Base-by-base conservation (phyloP, 2,888 invertebrate genomes). In the Tetheella fluctuosa region DNA sequence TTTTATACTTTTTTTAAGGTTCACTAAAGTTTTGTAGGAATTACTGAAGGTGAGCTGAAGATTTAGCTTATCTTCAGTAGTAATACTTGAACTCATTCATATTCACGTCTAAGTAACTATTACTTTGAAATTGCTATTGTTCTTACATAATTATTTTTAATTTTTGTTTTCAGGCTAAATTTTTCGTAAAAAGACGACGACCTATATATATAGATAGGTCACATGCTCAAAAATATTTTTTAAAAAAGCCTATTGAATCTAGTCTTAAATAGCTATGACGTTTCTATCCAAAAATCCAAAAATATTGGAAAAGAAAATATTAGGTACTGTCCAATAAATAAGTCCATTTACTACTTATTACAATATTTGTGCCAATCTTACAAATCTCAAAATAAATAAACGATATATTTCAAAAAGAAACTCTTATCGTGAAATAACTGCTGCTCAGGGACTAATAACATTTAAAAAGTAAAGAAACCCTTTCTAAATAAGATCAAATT, bases 391-490 rank as follows among this genome's bases (percentile, higher is more conserved):
- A 37, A 48, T 57, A 61, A 60, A 23, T 52, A 57, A 25, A 52
- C 59, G 39, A 57, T 20, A 57, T 55, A 57, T 57, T 54, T 53
- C 52, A 55, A 64, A 61, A 48, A 60, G 61, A 67, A 71, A 67
- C 65, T 69, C 72, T 81, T 89, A 89, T 88, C 87, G 67, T 65
- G 65, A 71, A 71, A 66, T 69, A 83, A 92, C 80, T 84, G 69
- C 79, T 69, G 84, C 81, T 81, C 57, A 61, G 91, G 90, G 92
- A 86, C 83, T 84, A 91, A 91, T 91, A 89, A 84, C 78, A 83
- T 89, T 89, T 81, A 81, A 85, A 85, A 86, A 83, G 69, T 63
- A 80, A 82, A 70, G 73, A 76, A 79, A 77, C 85, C 86, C 82
- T 80, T 85, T 81, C 64, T 72, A 77, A 84, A 81, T 69, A 71